phyloP scores from a whole-genome alignment of 37 sponge, comb jelly and placozoan genomes.

The Ephydatia muelleri region DNA sequence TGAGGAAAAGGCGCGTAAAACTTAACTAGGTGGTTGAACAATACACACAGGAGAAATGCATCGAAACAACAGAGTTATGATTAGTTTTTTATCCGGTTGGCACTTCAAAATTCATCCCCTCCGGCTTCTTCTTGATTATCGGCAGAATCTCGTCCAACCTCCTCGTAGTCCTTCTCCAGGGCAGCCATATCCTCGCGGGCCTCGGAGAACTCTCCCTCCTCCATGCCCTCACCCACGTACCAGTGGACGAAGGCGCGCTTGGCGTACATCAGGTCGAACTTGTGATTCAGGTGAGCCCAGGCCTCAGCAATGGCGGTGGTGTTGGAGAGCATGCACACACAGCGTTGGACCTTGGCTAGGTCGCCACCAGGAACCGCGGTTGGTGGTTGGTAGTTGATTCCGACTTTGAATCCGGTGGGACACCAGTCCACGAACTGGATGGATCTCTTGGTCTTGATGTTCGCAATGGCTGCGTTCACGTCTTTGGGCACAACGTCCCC shows the following conservation, averaged over 20 bases:
- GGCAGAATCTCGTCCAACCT: slow-evolving; percentile 72
- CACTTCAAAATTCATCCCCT: slow-evolving; percentile 56
- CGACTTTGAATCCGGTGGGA: slow-evolving; percentile 98
- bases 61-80: neutral
- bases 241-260: slow-evolving; percentile 99
- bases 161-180: slow-evolving; percentile 94
- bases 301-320: slow-evolving; percentile 99
- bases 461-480: slow-evolving; percentile 95
- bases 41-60: neutral
- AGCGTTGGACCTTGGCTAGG: slow-evolving; percentile 94
- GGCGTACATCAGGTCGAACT: slow-evolving; percentile 99
- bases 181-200: slow-evolving; percentile 97
- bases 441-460: slow-evolving; percentile 96
- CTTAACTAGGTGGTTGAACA: neutral
- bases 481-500: slow-evolving; percentile 99
- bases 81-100: neutral
- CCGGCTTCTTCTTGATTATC: slow-evolving; percentile 73
- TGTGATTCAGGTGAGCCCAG: slow-evolving; percentile 98
- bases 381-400: slow-evolving; percentile 98
- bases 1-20: neutral
- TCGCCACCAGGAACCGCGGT: slow-evolving; percentile 94
- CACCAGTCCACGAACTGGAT: slow-evolving; percentile 99
- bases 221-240: slow-evolving; percentile 99
- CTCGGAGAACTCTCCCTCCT: slow-evolving; percentile 98
- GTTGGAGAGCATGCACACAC: slow-evolving; percentile 97